Conservation (phyloP, 2,113 vertebrate genomes). For the Ciconia maguari region DNA sequence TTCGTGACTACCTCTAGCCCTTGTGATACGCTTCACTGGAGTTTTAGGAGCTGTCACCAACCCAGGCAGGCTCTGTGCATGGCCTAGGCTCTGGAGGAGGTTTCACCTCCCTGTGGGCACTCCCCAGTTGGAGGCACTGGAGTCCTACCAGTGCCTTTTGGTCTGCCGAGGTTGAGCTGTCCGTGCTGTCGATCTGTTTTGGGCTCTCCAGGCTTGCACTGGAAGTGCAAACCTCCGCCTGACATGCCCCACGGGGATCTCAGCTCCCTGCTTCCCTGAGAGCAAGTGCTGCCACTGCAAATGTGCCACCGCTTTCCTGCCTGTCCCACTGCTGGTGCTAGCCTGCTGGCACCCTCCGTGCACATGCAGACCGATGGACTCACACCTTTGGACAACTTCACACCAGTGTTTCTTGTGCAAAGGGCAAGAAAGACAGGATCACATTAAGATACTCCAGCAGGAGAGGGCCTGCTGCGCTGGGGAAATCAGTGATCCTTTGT, state of each 20-base stretch:
- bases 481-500: background rate
- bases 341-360: background rate
- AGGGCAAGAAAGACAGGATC: background rate
- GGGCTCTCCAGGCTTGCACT: background rate
- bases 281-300: background rate
- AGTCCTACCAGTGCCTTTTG: background rate
- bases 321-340: background rate
- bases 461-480: background rate
- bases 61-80: background rate
- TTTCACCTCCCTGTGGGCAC: background rate
- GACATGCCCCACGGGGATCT: background rate
- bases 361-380: background rate
- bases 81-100: background rate
- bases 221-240: background rate
- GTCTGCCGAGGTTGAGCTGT: background rate
- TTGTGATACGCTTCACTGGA: background rate
- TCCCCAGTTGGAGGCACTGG: background rate
- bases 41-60: background rate
- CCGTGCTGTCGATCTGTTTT: background rate
- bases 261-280: background rate
- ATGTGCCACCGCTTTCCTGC: background rate
- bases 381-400: background rate
- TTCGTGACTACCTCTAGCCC: background rate
- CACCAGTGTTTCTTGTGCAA: background rate
- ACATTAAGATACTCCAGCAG: background rate